Evolutionary conservation across 64 coral and sea anemone genomes (phyloP), one percentile per base, ranked within the genome.

Genomic region (Pocillopora verrucosa): DNA sequence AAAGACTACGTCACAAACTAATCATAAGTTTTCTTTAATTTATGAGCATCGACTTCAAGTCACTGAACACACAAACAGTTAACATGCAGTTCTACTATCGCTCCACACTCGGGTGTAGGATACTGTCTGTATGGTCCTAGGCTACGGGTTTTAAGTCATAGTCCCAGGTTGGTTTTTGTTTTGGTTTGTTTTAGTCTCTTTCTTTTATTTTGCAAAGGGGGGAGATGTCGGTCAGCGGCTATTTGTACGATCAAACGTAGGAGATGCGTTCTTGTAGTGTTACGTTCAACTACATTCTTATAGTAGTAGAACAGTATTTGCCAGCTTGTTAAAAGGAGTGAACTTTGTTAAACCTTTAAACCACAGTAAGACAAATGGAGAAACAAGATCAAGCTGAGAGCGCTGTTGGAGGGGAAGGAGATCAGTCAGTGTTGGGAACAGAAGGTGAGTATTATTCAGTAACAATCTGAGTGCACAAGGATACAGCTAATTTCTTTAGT

Each of bases 211-310:
- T 35, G 0, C 2, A 6, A 45, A 2, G 6, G 6, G 41, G 41
- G 41, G 6, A 45, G 67, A 70, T 70, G 77, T 61, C 60, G 77
- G 77, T 80, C 77, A 80, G 77, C 77, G n/a, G 77, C 11, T 30
- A 59, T 56, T 22, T 56, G 11, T 13, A 61, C 14, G 6, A 30
- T 45, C 41, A 45, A 3, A 60, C n/a, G 17, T 67, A 19, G 64
- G 3, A 13, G 51, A 16, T 16, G 51, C 16, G 36, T 76, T 76
- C 36, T 76, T 37, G 75, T 76, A 76, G 75, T 76, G 36, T 16
- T 3, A 36, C 75, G 51, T 45, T 2, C 51, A n/a, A n/a, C n/a
- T n/a, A n/a, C n/a, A n/a, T n/a, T n/a, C n/a, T n/a, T n/a, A n/a
- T n/a, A n/a, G n/a, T n/a, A n/a, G n/a, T n/a, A n/a, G n/a, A n/a